A percentile compares a stretch with the other conserved stretches of the same genome.
Conservation (phyloP, 2,113 vertebrate species). For the Amblyopsis rosae region DNA sequence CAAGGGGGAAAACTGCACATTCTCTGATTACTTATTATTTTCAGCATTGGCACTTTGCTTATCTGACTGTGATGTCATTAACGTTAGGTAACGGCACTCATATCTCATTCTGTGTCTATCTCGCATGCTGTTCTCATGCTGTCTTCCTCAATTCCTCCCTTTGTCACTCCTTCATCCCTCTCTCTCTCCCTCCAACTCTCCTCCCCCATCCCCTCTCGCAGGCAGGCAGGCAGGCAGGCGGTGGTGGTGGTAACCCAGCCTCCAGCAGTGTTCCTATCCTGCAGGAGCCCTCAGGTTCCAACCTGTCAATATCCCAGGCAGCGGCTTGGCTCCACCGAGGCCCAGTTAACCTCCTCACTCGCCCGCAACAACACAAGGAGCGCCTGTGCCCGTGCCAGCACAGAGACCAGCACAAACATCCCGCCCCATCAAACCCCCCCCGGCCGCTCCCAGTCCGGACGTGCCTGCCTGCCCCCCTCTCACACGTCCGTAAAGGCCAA, state of each 20-base stretch:
- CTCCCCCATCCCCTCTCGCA: conserved; percentile 41
- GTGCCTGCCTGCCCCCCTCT: conserved; percentile 28
- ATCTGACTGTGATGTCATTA: background rate
- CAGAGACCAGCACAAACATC: conserved; percentile 42
- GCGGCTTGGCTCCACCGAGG: conserved; percentile 63
- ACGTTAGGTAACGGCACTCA: conserved; percentile 11
- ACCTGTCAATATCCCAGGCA: conserved; percentile 82
- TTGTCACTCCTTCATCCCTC: conserved; percentile 18
- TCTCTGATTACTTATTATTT: too few relatives aligned
- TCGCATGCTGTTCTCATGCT: conserved; percentile 28
- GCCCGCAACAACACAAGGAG: conserved; percentile 57
- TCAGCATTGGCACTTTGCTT: background rate
- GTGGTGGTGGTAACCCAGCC: conserved; percentile 74
- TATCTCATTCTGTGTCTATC: conserved; percentile 7
- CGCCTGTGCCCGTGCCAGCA: conserved; percentile 57
- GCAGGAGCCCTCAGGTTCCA: conserved; percentile 83
- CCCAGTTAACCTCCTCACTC: conserved; percentile 77
- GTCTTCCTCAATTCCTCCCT: conserved; percentile 33
- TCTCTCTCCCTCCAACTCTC: conserved; percentile 23
- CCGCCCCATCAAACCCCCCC: conserved; percentile 15
- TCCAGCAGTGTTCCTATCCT: conserved; percentile 85
- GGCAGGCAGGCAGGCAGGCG: conserved; percentile 62
- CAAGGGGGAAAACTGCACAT: too few relatives aligned
- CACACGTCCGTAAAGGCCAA: conserved; percentile 67
- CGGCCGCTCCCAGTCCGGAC: background rate